Conservation (phyloP, 2,113 vertebrate genomes). For the Pangasianodon hypophthalmus region DNA sequence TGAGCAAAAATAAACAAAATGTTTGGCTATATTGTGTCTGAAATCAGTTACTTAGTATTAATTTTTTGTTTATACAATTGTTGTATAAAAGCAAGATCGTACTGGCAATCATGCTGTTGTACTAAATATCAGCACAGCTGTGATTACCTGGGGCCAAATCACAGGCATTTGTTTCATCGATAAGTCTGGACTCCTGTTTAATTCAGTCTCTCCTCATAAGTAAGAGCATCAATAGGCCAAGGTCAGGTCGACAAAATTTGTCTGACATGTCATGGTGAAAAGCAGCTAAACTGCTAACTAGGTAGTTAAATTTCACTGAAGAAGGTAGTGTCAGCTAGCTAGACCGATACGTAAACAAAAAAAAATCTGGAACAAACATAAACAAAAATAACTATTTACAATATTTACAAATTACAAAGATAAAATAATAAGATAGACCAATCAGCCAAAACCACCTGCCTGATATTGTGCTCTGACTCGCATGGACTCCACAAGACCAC, state of each 20-base stretch:
- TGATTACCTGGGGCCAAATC: neutral
- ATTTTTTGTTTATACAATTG: neutral
- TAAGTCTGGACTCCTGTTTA: neutral
- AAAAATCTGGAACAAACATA: too few species aligned
- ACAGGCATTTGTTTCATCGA: neutral
- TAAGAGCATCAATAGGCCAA: neutral
- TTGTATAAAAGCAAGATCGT: neutral
- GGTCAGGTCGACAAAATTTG: neutral
- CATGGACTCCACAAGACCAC: too few species aligned
- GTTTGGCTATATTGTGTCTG: neutral
- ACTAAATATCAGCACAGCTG: neutral
- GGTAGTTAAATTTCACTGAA: neutral
- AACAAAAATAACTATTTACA: neutral
- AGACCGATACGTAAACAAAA: neutral
- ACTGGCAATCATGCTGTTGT: neutral
- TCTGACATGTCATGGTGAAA: neutral
- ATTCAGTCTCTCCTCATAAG: neutral
- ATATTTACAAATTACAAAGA: neutral
- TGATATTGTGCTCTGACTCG: too few species aligned
- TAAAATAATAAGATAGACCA: neutral
- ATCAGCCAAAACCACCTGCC: too few species aligned
- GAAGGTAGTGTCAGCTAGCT: neutral
- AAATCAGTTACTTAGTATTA: neutral
- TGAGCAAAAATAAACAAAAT: too few species aligned
- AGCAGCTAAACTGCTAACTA: neutral